A percentile compares a stretch with the other conserved stretches of the same genome.
Evolutionary conservation across 2,113 vertebrate species (phyloP).

Genomic region (Trematocara zebra): DNA sequence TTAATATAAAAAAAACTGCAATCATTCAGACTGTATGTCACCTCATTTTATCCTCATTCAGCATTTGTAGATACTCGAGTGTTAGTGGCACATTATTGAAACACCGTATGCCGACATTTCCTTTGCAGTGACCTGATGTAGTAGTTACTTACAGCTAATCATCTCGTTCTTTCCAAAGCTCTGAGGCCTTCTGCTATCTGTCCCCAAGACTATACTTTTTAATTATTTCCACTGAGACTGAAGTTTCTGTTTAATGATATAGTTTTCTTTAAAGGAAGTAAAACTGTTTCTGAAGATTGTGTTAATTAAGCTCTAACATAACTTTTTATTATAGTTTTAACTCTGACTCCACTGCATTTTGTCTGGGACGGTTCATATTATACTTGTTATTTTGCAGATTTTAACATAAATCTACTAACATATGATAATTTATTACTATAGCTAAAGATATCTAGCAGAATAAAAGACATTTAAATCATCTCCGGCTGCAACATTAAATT

Average conservation of each 20-base stretch:
- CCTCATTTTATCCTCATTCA: background rate
- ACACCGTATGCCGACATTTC: background rate
- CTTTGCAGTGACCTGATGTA: background rate
- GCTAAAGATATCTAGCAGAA: background rate
- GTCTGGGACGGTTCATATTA: background rate
- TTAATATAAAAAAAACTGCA: background rate
- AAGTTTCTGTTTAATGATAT: background rate
- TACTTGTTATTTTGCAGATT: background rate
- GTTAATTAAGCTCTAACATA: background rate
- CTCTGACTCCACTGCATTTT: background rate
- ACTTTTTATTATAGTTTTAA: background rate
- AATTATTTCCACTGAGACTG: conserved; percentile 9
- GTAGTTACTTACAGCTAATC: background rate
- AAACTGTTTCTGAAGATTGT: background rate
- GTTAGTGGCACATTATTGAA: background rate
- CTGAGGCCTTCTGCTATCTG: background rate
- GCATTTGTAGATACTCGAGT: background rate
- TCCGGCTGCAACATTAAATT: background rate
- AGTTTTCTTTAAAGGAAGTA: background rate
- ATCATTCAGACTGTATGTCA: background rate
- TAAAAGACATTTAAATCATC: background rate
- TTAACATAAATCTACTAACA: background rate
- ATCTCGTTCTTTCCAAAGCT: background rate
- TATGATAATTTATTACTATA: background rate
- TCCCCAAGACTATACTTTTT: background rate